Base-by-base conservation (phyloP, 2,797 vertebrate genomes). In the Chelidonichthys spinosus region DNA sequence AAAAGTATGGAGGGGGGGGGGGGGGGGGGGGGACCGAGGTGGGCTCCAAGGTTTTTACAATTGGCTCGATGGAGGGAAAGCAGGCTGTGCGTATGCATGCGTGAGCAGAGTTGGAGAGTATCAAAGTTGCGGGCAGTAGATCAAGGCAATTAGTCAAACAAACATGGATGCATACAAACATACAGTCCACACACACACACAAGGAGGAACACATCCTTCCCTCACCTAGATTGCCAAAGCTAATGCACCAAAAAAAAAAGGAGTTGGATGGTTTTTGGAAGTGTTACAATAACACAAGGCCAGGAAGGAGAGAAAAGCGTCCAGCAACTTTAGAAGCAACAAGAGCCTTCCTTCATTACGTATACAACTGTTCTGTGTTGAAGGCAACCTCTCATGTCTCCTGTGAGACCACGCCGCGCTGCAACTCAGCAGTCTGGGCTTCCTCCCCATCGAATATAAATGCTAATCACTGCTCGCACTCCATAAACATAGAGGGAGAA, bases 401-500 rank as follows among this genome's bases (percentile, higher is more conserved):
- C 88, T 87, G 75, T 89, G 87, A 91, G 90, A 82, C 87, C 69
- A 7, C 36, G 68, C 73, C 39, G n/a, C 36, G 33, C 85, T 85
- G 84, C 87, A 84, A 89, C 89, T 90, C 87, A 82, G 87, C 88
- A 88, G 80, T 87, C 88, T 91, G 85, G 85, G 86, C 87, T 92
- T 92, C 87, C 87, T 90, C 86, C 67, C 85, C 83, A 88, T 92
- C 86, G 76, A 93, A 92, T 92, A 90, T 91, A 93, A 94, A 93
- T 94, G 91, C 90, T 93, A 92, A 93, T 94, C 90, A 90, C 89
- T 91, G 88, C 88, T 93, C 88, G 67, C 87, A 87, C 88, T 89
- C 85, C 87, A 90, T 90, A 92, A 92, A 92, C 91, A 93, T 85
- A 78, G 83, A 86, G 82, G 88, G 86, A 89, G 25, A 25, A 25